Percentiles rank a stretch among this genome's conserved stretches.
Conservation (phyloP, 1,140 invertebrate genomes). For the Trichonephila clavipes region DNA sequence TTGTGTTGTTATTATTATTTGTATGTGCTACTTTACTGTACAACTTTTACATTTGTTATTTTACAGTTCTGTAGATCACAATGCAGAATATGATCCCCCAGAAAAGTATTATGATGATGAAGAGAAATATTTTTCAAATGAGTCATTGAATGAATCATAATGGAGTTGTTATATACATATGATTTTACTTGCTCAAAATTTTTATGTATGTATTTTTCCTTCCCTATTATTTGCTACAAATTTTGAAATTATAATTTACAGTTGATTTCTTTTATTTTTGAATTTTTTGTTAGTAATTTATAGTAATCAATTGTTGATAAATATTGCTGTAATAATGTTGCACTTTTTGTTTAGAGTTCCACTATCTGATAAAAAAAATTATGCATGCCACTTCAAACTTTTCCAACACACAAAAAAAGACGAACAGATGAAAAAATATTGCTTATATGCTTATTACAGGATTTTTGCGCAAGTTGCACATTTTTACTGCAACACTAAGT, state of each 20-base stretch:
- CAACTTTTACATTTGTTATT: slow-evolving; percentile 58
- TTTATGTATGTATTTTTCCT: not conserved
- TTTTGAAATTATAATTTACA: not conserved
- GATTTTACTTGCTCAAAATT: too few species aligned
- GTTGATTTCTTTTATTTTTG: not conserved
- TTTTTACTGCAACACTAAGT: too few species aligned
- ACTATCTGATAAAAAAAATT: too few species aligned
- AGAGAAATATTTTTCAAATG: slow-evolving; percentile 91
- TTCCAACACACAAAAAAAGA: too few species aligned
- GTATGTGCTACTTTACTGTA: not conserved
- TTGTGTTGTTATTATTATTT: not conserved
- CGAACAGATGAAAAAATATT: too few species aligned
- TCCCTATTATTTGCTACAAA: not conserved
- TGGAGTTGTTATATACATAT: too few species aligned
- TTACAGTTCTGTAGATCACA: slow-evolving; percentile 86
- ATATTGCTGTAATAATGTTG: too few species aligned
- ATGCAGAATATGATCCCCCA: slow-evolving; percentile 89
- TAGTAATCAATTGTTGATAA: too few species aligned
- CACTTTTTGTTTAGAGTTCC: too few species aligned
- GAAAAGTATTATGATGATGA: slow-evolving; percentile 88
- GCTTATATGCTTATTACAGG: too few species aligned
- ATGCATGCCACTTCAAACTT: too few species aligned
- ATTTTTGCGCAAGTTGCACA: too few species aligned
- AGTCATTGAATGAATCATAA: slow-evolving; percentile 81
- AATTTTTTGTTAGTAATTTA: not conserved